Conservation (phyloP, 2,113 vertebrate genomes). For the Sarotherodon lohbergeri region DNA sequence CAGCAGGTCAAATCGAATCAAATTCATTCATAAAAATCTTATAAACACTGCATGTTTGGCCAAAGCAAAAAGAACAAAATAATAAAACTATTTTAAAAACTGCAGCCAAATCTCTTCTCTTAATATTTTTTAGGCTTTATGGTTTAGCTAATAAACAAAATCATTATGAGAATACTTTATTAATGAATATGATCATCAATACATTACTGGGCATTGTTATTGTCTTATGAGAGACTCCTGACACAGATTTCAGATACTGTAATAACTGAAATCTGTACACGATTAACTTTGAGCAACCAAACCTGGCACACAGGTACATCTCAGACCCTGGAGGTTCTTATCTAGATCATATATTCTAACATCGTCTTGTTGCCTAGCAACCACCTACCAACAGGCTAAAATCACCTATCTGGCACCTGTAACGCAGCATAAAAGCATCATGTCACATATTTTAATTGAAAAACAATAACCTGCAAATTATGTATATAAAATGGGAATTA, state of each 20-base stretch:
- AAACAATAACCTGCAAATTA: neutral
- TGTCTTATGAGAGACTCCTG: neutral
- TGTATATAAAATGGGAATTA: neutral
- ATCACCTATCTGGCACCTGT: neutral
- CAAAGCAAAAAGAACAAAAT: neutral
- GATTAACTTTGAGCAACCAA: neutral
- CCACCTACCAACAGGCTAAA: neutral
- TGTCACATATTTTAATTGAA: neutral
- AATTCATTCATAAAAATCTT: neutral
- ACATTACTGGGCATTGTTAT: neutral
- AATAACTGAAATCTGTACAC: neutral
- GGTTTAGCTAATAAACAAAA: neutral
- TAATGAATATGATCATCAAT: neutral
- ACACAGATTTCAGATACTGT: neutral
- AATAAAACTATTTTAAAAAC: neutral
- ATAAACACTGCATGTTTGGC: neutral
- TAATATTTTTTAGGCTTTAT: neutral
- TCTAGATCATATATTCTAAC: neutral
- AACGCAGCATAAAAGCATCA: neutral
- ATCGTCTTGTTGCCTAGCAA: neutral
- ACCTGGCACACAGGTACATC: neutral
- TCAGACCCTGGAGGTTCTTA: neutral
- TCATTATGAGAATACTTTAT: neutral
- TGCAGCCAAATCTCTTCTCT: neutral
- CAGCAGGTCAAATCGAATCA: neutral